phyloP scores from a whole-genome alignment of 1,140 invertebrate genomes.

The Dreissena rostriformis region DNA sequence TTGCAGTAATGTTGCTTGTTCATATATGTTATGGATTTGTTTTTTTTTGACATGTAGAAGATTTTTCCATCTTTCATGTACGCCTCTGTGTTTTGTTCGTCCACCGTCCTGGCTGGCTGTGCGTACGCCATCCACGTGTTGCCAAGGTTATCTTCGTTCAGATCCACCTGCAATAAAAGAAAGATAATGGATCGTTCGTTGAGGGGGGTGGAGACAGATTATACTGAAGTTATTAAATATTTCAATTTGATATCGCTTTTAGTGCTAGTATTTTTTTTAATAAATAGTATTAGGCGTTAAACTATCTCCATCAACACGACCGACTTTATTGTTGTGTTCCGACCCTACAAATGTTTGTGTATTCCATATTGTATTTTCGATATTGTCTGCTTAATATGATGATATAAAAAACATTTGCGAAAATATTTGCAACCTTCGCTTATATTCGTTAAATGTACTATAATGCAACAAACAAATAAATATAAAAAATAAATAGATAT shows the following conservation, averaged over 20 bases:
- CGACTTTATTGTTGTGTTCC: background rate
- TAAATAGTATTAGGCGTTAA: background rate
- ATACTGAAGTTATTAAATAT: background rate
- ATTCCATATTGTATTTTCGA: no score
- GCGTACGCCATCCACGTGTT: conserved; percentile 78
- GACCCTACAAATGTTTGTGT: background rate
- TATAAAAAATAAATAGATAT: no score
- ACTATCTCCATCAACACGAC: background rate
- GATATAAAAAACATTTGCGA: no score
- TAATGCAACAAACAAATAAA: no score
- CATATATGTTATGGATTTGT: no score
- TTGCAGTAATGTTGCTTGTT: no score
- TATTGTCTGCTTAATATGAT: no score
- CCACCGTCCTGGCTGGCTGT: conserved; percentile 76
- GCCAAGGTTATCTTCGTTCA: conserved; percentile 9
- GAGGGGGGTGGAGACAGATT: background rate
- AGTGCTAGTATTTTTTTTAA: background rate
- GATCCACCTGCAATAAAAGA: conserved; percentile 8
- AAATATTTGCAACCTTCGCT: no score
- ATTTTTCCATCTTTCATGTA: conserved; percentile 79
- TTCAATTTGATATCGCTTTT: background rate
- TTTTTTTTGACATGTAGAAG: conserved; percentile 75
- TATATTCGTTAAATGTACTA: no score
- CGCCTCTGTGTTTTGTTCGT: conserved; percentile 82
- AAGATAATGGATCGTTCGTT: background rate